Conservation (phyloP, 2,888 invertebrate species). For the Antheraea assamensis region DNA sequence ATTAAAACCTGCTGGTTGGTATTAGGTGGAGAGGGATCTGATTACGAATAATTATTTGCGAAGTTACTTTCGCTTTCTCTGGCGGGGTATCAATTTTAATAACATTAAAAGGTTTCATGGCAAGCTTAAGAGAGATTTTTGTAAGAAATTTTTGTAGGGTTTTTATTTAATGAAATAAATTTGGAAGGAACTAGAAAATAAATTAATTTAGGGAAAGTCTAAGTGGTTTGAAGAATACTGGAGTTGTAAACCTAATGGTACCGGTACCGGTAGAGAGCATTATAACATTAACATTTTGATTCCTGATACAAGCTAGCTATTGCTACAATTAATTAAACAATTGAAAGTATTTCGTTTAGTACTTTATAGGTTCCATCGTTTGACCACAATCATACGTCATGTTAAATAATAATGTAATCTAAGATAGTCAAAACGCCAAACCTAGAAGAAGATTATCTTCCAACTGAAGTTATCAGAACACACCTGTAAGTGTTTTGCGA, state of each 20-base stretch:
- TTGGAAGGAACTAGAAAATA: neutral
- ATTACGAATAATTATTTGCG: slow-evolving; percentile 9
- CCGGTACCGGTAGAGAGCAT: neutral
- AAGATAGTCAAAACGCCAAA: too few species aligned
- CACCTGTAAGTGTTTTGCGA: too few species aligned
- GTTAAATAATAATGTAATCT: too few species aligned
- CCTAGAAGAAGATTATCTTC: too few species aligned
- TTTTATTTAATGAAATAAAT: neutral
- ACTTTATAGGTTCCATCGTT: too few species aligned
- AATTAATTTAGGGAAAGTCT: neutral
- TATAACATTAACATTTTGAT: neutral
- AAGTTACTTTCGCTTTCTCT: slow-evolving; percentile 4
- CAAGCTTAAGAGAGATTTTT: slow-evolving; percentile 4
- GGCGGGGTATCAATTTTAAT: slow-evolving; percentile 16
- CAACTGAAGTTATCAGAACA: too few species aligned
- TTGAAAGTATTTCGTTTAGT: too few species aligned
- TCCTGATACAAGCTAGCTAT: too few species aligned
- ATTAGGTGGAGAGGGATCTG: slow-evolving; percentile 2
- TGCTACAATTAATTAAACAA: too few species aligned
- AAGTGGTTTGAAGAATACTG: neutral
- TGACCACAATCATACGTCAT: too few species aligned
- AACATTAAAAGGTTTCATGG: slow-evolving; percentile 14
- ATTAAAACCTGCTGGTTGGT: neutral
- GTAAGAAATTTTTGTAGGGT: neutral
- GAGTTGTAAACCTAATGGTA: neutral